phyloP scores from a whole-genome alignment of 2,797 vertebrate genomes.

The Ateles fusciceps region DNA sequence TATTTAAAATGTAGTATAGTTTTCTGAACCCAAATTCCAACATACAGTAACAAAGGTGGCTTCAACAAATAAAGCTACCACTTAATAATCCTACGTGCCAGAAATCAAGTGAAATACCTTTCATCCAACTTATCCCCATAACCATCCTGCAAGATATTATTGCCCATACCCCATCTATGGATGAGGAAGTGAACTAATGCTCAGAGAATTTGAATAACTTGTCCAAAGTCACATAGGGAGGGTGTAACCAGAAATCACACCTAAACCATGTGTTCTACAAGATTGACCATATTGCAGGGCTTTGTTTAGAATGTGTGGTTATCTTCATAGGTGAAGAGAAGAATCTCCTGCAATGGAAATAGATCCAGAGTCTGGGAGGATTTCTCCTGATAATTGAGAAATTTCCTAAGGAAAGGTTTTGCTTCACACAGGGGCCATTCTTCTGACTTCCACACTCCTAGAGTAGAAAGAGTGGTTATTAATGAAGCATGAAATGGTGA shows the following conservation, averaged over 20 bases:
- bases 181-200: neutral
- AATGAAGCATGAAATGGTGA: neutral
- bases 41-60: neutral
- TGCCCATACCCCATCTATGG: neutral
- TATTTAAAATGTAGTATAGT: neutral
- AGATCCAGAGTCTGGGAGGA: neutral
- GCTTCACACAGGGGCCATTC: neutral
- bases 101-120: neutral
- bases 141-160: neutral
- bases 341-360: neutral
- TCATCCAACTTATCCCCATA: neutral
- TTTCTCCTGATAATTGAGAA: neutral
- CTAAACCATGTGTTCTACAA: neutral
- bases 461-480: neutral
- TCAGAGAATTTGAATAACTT: neutral
- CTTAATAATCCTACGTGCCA: no score
- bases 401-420: neutral
- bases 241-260: neutral
- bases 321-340: neutral
- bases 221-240: neutral
- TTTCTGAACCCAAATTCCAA: neutral
- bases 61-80: neutral
- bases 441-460: neutral
- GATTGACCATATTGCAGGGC: neutral
- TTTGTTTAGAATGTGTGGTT: neutral